Evolutionary conservation across 1,140 invertebrate species (phyloP).

Genomic region (Melipona quadrifasciata): DNA sequence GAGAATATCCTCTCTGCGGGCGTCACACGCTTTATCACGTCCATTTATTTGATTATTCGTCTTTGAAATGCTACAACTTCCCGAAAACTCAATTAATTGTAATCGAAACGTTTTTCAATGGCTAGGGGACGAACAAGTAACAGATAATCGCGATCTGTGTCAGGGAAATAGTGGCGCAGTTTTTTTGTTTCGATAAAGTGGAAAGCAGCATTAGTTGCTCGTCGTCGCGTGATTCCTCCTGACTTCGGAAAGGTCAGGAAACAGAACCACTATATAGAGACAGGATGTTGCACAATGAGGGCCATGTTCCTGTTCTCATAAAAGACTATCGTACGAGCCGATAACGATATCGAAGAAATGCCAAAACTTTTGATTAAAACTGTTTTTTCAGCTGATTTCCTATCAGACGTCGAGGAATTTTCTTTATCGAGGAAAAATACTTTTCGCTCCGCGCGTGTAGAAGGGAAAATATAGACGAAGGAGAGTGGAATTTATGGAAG

Average conservation of each 20-base stretch:
- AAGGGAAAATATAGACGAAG: not conserved
- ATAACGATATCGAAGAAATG: not conserved
- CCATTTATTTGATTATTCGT: no score
- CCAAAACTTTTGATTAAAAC: not conserved
- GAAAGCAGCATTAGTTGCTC: slow-evolving; percentile 40
- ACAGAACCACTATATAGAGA: slow-evolving; percentile 22
- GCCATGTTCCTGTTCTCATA: slow-evolving; percentile 45
- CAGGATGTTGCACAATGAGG: slow-evolving; percentile 59
- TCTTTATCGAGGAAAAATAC: not conserved
- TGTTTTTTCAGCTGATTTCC: not conserved
- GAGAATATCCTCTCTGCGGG: no score
- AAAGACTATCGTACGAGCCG: slow-evolving; percentile 26
- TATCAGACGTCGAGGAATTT: not conserved
- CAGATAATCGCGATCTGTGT: no score
- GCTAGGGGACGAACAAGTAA: no score
- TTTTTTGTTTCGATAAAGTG: slow-evolving; percentile 37
- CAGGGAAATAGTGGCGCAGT: no score
- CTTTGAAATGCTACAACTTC: no score
- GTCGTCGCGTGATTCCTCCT: slow-evolving; percentile 9
- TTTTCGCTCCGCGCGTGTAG: not conserved
- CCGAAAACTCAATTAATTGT: no score
- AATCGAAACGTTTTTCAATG: no score
- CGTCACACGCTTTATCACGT: no score
- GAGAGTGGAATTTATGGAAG: not conserved
- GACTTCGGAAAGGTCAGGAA: slow-evolving; percentile 54